Base-by-base conservation (phyloP, 2,797 vertebrate species). In the Euphonia xanthogaster region DNA sequence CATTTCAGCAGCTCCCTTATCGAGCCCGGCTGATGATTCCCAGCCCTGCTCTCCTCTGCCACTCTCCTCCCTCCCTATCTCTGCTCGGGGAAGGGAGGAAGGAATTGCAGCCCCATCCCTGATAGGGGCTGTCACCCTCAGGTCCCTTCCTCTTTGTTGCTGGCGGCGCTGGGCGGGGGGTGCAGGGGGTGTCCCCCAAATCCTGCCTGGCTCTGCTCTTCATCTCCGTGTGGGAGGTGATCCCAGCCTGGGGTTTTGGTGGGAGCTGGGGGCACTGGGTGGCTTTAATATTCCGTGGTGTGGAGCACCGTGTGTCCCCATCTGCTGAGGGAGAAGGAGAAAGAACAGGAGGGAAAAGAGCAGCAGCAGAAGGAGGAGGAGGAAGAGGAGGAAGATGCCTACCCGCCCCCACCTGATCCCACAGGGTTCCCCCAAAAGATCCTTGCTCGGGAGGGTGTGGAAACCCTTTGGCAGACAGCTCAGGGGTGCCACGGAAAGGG, bases 1-100 rank as follows among this genome's bases (percentile, higher is more conserved):
- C 91, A 89, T 98, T 98, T 98, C 98, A 97, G 97, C 94, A 87
- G 94, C 97, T 96, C 97, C 93, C 97, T 98, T 98, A 98, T 99
- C 98, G 77, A 97, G 97, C 97, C 95, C 83, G 44, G 98, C 97
- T 98, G 98, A 98, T 97, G 98, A 97, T 98, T 97, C 98, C 98
- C 97, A 96, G 98, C 93, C 97, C 97, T 93, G 96, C 88, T 97
- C 80, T 85, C 84, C 83, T 86, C 87, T n/a, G 15, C 62, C 20
- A 17, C 86, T 92, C 54, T 65, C 93, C 28, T 90, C 93, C 97
- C 62, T 86, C 93, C 84, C 95, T 97, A 97, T 98, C 97, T 97
- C 93, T 61, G 96, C 96, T 89, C 54, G 60, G 97, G 97, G 97
- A 97, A 98, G 97, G 84, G 94, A 97, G 98, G 98, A 98, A 97